A percentile compares a stretch with the other conserved stretches of the same genome.
phyloP scores from a whole-genome alignment of 2,797 vertebrate species.

The Alosa sapidissima region DNA sequence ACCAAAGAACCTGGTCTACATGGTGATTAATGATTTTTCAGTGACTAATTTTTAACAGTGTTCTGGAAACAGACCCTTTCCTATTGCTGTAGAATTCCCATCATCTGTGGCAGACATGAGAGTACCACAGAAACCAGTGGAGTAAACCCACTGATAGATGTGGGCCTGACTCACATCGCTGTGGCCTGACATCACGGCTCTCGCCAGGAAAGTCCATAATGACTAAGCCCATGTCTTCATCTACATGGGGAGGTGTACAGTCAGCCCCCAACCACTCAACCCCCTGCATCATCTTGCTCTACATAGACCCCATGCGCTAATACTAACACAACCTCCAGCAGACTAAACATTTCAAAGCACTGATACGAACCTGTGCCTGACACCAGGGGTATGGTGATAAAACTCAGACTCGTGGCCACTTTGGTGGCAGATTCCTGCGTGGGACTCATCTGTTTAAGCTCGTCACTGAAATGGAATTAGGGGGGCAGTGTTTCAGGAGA shows the following conservation, averaged over 20 bases:
- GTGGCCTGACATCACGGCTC: not conserved
- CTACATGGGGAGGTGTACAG: not conserved
- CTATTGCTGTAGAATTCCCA: not conserved
- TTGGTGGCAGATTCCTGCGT: not conserved
- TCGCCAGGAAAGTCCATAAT: not conserved
- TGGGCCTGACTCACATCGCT: not conserved
- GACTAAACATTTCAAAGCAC: conserved; percentile 17
- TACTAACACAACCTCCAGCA: not conserved
- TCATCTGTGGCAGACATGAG: not conserved
- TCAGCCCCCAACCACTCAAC: not conserved
- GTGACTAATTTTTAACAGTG: not conserved
- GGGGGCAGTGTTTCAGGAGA: too few species aligned
- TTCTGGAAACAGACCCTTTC: not conserved
- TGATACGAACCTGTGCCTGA: not conserved
- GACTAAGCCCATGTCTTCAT: conserved; percentile 3
- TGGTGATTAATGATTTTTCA: not conserved
- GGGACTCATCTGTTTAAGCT: not conserved
- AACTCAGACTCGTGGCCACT: not conserved
- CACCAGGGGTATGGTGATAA: not conserved
- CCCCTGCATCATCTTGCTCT: not conserved
- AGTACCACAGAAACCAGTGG: not conserved
- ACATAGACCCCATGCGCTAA: not conserved
- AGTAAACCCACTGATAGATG: conserved; percentile 7
- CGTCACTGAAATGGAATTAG: not conserved
- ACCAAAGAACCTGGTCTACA: not conserved